Evolutionary conservation across 2,888 invertebrate species (phyloP).

Genomic region (Xestobium rufovillosum): DNA sequence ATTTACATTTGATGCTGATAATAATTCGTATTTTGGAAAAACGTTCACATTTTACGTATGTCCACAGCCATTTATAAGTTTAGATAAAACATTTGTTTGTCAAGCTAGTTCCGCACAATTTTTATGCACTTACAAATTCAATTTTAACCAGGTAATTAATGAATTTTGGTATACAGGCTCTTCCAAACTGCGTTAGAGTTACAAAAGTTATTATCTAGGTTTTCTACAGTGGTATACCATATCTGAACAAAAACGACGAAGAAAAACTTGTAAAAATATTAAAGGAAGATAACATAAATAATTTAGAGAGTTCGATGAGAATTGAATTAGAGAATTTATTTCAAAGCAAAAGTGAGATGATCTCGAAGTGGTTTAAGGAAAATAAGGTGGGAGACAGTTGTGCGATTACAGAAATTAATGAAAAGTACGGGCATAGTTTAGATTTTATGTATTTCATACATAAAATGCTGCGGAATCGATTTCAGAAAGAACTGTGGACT

Average conservation of each 20-base stretch:
- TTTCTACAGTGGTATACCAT: slow-evolving; percentile 60
- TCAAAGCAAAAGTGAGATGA: too few species aligned
- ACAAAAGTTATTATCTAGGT: slow-evolving; percentile 47
- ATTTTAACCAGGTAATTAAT: slow-evolving; percentile 67
- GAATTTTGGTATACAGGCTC: slow-evolving; percentile 3
- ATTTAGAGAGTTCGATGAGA: too few species aligned
- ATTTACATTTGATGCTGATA: slow-evolving; percentile 51
- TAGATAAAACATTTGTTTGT: slow-evolving; percentile 55
- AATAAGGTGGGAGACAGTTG: slow-evolving; percentile 30
- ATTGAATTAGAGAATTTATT: too few species aligned
- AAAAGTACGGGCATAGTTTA: slow-evolving; percentile 41
- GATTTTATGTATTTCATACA: slow-evolving; percentile 53
- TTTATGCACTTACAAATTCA: slow-evolving; percentile 54
- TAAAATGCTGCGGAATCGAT: slow-evolving; percentile 50
- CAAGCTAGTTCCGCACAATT: slow-evolving; percentile 60
- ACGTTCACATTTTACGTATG: slow-evolving; percentile 63
- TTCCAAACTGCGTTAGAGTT: background rate
- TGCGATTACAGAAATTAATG: slow-evolving; percentile 25
- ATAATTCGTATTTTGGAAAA: slow-evolving; percentile 52
- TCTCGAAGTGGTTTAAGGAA: slow-evolving; percentile 38
- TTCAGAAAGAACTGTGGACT: slow-evolving; percentile 40
- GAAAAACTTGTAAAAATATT: slow-evolving; percentile 27
- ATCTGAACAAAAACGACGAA: slow-evolving; percentile 53
- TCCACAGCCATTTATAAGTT: slow-evolving; percentile 54
- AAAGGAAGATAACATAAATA: slow-evolving; percentile 36